Evolutionary conservation across 2,797 vertebrate genomes (phyloP).

Genomic region (Hirundo rustica): DNA sequence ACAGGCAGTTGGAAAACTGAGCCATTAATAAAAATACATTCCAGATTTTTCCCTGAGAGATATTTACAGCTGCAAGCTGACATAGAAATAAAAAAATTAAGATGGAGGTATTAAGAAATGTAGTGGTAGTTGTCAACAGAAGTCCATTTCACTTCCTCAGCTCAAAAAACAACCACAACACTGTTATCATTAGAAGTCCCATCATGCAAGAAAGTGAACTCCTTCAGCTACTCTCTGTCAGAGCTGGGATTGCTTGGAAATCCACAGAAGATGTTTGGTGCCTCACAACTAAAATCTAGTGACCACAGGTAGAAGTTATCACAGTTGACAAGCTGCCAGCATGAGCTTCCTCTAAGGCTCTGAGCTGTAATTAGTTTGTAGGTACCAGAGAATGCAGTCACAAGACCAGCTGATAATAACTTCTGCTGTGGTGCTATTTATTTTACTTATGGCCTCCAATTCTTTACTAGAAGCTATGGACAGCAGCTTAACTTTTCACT

Average conservation of each 20-base stretch:
- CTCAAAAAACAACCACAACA: neutral
- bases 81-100: neutral
- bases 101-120: neutral
- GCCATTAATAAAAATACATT: conserved; percentile 24
- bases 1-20: neutral
- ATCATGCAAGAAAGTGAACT: neutral
- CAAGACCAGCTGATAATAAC: neutral
- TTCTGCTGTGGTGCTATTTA: neutral
- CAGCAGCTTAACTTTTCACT: neutral
- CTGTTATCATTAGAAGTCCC: neutral
- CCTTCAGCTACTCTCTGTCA: neutral
- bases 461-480: neutral
- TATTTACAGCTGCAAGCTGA: conserved; percentile 25
- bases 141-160: neutral
- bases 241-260: neutral
- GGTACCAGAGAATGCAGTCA: neutral
- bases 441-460: neutral
- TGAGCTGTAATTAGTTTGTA: neutral
- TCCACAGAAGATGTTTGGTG: neutral
- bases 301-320: neutral
- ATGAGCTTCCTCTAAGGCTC: neutral
- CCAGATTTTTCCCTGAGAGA: conserved; percentile 2
- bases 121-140: neutral
- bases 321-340: neutral
- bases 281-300: neutral